Evolutionary conservation across 2,797 vertebrate genomes (phyloP).

Genomic region (Phyllotis vaccarum): DNA sequence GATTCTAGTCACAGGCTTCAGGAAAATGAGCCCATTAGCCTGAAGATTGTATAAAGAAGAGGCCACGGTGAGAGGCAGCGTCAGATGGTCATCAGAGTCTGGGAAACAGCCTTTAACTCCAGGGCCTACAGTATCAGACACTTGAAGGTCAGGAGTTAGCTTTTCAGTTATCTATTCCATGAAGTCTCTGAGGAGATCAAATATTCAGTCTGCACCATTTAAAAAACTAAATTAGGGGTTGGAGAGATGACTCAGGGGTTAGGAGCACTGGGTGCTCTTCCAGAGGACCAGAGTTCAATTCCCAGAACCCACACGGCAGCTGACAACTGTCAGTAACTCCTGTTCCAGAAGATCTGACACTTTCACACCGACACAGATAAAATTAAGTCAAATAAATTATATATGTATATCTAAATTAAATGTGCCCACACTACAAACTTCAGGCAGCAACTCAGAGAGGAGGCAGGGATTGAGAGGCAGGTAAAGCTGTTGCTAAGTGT

Average conservation of each 20-base stretch:
- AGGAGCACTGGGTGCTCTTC: too few relatives aligned
- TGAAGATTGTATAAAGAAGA: background rate
- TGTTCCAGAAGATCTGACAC: too few relatives aligned
- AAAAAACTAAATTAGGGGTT: background rate
- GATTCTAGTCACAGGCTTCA: too few relatives aligned
- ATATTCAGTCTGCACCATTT: background rate
- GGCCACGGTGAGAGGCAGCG: background rate
- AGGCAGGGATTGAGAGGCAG: background rate
- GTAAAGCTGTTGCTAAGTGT: background rate
- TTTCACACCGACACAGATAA: too few relatives aligned
- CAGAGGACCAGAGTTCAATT: too few relatives aligned
- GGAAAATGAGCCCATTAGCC: background rate
- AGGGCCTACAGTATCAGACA: background rate
- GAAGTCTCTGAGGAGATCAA: background rate
- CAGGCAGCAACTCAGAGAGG: background rate
- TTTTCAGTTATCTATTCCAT: background rate
- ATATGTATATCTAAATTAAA: conserved; percentile 6
- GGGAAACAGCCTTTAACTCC: background rate
- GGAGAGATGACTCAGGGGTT: too few relatives aligned
- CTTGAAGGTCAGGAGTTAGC: background rate
- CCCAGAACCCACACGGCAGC: too few relatives aligned
- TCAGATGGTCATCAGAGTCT: background rate
- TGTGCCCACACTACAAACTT: background rate
- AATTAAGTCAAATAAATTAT: too few relatives aligned
- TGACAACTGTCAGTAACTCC: too few relatives aligned